Base-by-base conservation (phyloP, 64 coral and sea anemone genomes). In the Catalaphyllia jardinei region DNA sequence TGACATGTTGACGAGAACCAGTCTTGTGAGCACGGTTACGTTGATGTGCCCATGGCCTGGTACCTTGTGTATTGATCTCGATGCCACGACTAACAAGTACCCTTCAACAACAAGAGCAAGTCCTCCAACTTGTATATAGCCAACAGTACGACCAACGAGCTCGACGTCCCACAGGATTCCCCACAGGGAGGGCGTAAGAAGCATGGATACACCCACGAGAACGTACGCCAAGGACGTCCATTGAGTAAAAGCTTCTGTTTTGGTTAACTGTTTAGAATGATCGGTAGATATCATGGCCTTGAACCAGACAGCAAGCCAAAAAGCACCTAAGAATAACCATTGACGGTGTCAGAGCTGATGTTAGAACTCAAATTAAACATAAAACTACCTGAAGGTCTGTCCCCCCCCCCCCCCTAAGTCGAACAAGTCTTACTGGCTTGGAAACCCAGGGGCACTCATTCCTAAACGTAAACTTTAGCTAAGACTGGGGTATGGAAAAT, bases 1-100 rank as follows among this genome's bases (percentile, higher is more conserved):
- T 1, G 52, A 16, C 57, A 80, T 61, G 55, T 80, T 80, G 14
- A 62, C 55, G 9, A 80, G 78, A 31, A 80, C 16, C 29, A 80
- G 1, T 18, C 78, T 80, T 30, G 78, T 80, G 18, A 62, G 14
- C 15, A 62, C 78, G 6, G 78, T 80, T 54, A 80, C 62, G 55
- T 80, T 80, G 27, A 62, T 80, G 55, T 80, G 78, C 9, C 52
- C 78, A 80, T 80, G 78, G 10, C 55, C 78, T 15, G 78, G 78
- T 20, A 80, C 52, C 5, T 55, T 62, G 27, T 80, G 78, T 6
- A 2, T 16, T 31, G 78, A 80, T 33, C 52, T 33, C 12, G 78
- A 80, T 15, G 78, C 78, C 28, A 80, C 16, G 12, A 80, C 51
- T 25, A 80, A 57, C 50, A 80, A 80, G 17, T 61, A 80, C 2